phyloP scores from a whole-genome alignment of 2,113 vertebrate genomes.

The Gopherus evgoodei region DNA sequence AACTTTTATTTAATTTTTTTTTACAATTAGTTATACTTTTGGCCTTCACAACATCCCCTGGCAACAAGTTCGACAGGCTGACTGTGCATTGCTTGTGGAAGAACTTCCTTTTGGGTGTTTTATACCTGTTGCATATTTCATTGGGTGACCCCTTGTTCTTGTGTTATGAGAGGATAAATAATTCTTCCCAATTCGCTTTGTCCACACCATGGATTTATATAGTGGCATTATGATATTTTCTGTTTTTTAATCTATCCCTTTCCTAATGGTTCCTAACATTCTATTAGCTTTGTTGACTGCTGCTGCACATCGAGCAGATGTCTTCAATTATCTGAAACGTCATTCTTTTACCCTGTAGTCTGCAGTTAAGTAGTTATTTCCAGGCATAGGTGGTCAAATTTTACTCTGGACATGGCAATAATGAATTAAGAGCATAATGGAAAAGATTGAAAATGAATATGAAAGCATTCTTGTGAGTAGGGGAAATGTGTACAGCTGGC shows the following conservation, averaged over 20 bases:
- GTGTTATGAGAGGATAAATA: too few relatives aligned
- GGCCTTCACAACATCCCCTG: too few relatives aligned
- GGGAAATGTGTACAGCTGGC: accelerated
- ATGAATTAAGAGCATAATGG: accelerated
- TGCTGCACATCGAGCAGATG: background rate
- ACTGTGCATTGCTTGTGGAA: too few relatives aligned
- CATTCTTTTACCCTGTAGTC: background rate
- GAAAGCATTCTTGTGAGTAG: background rate
- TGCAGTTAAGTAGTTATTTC: background rate
- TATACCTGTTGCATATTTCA: too few relatives aligned
- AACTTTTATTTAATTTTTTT: too few relatives aligned
- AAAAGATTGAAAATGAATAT: background rate
- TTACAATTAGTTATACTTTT: too few relatives aligned
- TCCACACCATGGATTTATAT: background rate
- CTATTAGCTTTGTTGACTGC: background rate
- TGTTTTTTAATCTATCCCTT: background rate
- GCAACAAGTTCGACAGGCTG: too few relatives aligned
- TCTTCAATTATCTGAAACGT: background rate
- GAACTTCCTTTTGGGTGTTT: too few relatives aligned
- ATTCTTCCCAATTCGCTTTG: too few relatives aligned
- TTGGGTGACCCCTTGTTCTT: too few relatives aligned
- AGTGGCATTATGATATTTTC: background rate
- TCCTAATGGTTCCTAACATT: background rate
- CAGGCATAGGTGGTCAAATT: background rate
- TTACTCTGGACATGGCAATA: accelerated